These are phyloP conservation scores for Crotalus viridis DNA, from an alignment of 2,113 vertebrate species.

Conservation along the genomic window DNA sequence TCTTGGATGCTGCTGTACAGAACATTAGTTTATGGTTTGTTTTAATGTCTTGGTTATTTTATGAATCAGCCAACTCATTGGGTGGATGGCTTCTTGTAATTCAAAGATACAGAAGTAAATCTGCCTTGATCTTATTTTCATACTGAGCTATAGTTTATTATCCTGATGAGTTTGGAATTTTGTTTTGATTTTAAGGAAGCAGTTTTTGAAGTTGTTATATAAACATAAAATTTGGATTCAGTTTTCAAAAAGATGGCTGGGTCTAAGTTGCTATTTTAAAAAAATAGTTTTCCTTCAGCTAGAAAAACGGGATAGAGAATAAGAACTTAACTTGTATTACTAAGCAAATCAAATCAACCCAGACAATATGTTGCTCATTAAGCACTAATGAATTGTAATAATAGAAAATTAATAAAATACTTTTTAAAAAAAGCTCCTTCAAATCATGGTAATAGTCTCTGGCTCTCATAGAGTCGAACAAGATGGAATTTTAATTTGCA, in stretches of 20 bases:
- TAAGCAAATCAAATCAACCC: too few species aligned
- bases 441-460: background rate
- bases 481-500: background rate
- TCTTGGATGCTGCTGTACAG: background rate
- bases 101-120: background rate
- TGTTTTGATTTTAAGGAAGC: conserved; percentile 14
- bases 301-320: too few species aligned
- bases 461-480: background rate
- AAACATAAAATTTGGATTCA: conserved; percentile 2
- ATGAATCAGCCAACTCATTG: background rate
- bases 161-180: background rate
- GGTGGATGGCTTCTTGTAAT: background rate
- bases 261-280: background rate
- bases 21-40: background rate
- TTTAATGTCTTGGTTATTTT: background rate
- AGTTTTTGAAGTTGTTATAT: background rate
- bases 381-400: too few species aligned
- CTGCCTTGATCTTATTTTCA: background rate
- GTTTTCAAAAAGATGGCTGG: background rate
- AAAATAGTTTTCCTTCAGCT: background rate
- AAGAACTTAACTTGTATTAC: too few species aligned
- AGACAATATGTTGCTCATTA: too few species aligned
- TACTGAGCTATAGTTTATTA: background rate
- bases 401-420: too few species aligned
- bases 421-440: background rate